phyloP scores from a whole-genome alignment of 2,888 invertebrate genomes.

The Scaptodrosophila latifasciaeformis region DNA sequence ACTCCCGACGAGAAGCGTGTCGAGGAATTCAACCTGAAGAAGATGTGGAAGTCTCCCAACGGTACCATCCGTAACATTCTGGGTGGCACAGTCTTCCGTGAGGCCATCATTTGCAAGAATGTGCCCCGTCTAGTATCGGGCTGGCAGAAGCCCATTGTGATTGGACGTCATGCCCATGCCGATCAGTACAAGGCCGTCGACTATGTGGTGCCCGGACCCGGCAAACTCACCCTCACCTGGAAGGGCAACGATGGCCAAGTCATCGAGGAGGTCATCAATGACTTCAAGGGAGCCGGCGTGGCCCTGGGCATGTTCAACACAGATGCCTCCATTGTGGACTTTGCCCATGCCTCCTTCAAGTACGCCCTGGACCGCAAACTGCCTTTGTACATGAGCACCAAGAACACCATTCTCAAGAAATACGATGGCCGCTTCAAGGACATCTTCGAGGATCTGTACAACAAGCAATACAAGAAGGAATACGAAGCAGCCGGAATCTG shows the following conservation, averaged over 20 bases:
- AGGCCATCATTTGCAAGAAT: conserved; percentile 92
- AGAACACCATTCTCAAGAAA: conserved; percentile 96
- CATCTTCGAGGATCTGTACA: conserved; percentile 96
- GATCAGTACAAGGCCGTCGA: conserved; percentile 99
- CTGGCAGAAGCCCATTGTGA: conserved; percentile 98
- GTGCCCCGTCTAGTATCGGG: conserved; percentile 95
- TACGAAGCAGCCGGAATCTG: conserved; percentile 92
- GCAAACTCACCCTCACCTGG: conserved; percentile 90
- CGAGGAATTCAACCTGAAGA: conserved; percentile 89
- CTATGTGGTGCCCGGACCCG: conserved; percentile 93
- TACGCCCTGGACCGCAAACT: conserved; percentile 89
- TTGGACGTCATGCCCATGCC: conserved; percentile 98
- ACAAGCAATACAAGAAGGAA: conserved; percentile 87
- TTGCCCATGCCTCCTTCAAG: conserved; percentile 96
- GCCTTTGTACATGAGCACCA: conserved; percentile 95
- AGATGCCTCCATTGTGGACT: conserved; percentile 93
- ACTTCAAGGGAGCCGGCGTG: conserved; percentile 91
- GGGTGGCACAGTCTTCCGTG: conserved; percentile 85
- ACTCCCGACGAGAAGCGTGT: conserved; percentile 98
- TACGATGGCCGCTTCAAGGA: conserved; percentile 98
- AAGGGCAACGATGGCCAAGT: conserved; percentile 77
- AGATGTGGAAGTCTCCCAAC: conserved; percentile 95
- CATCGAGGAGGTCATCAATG: conserved; percentile 85
- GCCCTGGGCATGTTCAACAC: conserved; percentile 98
- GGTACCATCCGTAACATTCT: conserved; percentile 92